Conservation (phyloP, 2,113 vertebrate species). For the Sisor rabdophorus region DNA sequence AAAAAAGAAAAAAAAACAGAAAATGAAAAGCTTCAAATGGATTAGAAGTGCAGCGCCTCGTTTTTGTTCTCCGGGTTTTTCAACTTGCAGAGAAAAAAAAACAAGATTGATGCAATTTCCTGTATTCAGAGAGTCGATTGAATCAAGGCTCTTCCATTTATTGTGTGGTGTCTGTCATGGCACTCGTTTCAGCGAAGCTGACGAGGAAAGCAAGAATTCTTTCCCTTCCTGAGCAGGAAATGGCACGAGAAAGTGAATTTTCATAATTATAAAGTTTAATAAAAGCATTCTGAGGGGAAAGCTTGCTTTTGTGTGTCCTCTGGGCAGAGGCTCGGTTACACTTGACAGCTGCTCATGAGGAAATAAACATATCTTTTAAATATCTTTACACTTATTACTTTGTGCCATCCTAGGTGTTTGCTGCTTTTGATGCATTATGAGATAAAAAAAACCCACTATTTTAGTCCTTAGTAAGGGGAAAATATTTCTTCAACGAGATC, state of each 20-base stretch:
- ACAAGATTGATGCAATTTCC: slow-evolving; percentile 52
- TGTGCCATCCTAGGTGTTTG: slow-evolving; percentile 43
- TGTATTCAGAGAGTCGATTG: slow-evolving; percentile 58
- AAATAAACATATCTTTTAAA: slow-evolving; percentile 48
- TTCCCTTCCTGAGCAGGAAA: neutral
- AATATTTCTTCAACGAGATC: slow-evolving; percentile 2
- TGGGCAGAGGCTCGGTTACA: slow-evolving; percentile 52
- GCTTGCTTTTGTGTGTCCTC: slow-evolving; percentile 44
- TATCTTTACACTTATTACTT: slow-evolving; percentile 53
- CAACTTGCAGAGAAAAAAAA: slow-evolving; percentile 41
- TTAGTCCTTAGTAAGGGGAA: neutral
- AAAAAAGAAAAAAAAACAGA: slow-evolving; percentile 51
- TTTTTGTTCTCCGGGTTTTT: slow-evolving; percentile 25
- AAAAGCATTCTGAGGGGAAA: slow-evolving; percentile 46
- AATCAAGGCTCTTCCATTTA: slow-evolving; percentile 15
- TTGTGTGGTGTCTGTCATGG: slow-evolving; percentile 48
- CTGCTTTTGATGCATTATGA: slow-evolving; percentile 12
- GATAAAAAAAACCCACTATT: neutral
- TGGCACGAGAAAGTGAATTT: slow-evolving; percentile 54
- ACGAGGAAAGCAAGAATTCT: slow-evolving; percentile 40
- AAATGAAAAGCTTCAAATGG: slow-evolving; percentile 38
- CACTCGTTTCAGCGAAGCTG: slow-evolving; percentile 49
- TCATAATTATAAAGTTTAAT: slow-evolving; percentile 61
- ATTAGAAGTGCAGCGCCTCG: slow-evolving; percentile 44
- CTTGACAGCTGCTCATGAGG: slow-evolving; percentile 46